Percentiles rank a stretch among this genome's conserved stretches.
Conservation (phyloP, 2,113 vertebrate genomes). For the Tupaia tana region DNA sequence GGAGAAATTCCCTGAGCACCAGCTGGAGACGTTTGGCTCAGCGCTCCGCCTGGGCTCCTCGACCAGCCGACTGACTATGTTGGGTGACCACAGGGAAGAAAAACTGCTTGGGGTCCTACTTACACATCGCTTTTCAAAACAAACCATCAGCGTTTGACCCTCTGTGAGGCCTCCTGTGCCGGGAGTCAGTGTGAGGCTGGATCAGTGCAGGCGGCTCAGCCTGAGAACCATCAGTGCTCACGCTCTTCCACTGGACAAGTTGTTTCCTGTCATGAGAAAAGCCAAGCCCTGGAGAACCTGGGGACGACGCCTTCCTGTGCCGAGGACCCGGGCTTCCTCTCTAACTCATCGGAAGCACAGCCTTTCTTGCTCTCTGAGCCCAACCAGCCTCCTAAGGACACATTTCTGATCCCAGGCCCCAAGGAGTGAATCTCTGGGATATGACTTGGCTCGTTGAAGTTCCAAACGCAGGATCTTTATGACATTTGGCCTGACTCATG, state of each 20-base stretch:
- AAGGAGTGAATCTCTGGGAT: neutral
- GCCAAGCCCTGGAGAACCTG: neutral
- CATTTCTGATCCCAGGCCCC: neutral
- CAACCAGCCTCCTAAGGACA: neutral
- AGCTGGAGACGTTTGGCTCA: neutral
- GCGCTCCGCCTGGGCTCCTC: neutral
- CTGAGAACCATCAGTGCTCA: neutral
- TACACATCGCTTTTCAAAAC: accelerated
- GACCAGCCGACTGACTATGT: neutral
- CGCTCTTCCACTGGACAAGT: neutral
- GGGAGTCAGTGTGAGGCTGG: neutral
- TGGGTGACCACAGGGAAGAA: neutral
- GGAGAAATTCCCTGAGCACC: accelerated
- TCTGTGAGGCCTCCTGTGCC: accelerated
- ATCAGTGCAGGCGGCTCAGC: neutral
- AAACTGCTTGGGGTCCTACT: accelerated
- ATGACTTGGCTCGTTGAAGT: neutral
- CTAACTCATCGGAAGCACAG: neutral
- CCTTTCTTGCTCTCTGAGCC: neutral
- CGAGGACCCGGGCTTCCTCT: neutral
- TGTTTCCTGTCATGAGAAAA: neutral
- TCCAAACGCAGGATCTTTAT: neutral
- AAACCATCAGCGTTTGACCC: accelerated
- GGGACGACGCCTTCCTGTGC: accelerated
- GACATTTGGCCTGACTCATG: accelerated